Base-by-base conservation (phyloP, 2,797 vertebrate genomes). In the Coluber constrictor region DNA sequence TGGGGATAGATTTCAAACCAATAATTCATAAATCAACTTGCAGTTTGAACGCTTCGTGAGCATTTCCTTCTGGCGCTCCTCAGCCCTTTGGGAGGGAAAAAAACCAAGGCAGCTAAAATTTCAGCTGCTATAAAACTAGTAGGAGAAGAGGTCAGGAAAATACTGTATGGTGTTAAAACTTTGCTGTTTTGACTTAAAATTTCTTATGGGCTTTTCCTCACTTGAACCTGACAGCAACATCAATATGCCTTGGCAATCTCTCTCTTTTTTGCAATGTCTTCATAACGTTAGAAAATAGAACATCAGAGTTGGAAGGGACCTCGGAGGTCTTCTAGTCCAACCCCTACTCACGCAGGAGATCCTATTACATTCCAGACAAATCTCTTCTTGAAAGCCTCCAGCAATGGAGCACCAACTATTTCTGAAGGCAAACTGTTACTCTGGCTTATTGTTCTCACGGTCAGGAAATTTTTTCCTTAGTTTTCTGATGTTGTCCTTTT, bases 131-230 rank as follows among this genome's bases (percentile, higher is more conserved):
- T 74, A 94, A 96, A 95, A 95, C 95, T 93, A 95, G 51, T 95
- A 94, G 94, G 95, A 95, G 29, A 96, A 93, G 94, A 94, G 95
- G 95, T 95, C 92, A 94, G 95, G 95, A 92, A 37, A 74, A 74
- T 43, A 20, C 51, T n/a, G 93, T 93, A 94, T 94, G 91, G 1
- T 0, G 54, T 93, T 96, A 95, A 88, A 94, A 95, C 92, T 95
- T 94, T 61, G 92, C 92, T 91, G n/a, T 94, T 56, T 63, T 90
- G 92, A 89, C n/a, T 59, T 74, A 37, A 74, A 10, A 32, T 74
- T 37, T 43, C 32, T 74, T 74, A 43, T 0, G 16, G 32, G 70
- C 70, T 32, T 79, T 79, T 37, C 70, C 16, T 43, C 70, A 20
- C 32, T 20, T 79, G 70, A 79, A 79, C 47, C 47, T 51, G 7